Percentiles rank a stretch among this genome's conserved stretches.
These are phyloP conservation scores for Corythornis cristatus DNA, from an alignment of 2,113 vertebrate genomes.

Conservation along the genomic window DNA sequence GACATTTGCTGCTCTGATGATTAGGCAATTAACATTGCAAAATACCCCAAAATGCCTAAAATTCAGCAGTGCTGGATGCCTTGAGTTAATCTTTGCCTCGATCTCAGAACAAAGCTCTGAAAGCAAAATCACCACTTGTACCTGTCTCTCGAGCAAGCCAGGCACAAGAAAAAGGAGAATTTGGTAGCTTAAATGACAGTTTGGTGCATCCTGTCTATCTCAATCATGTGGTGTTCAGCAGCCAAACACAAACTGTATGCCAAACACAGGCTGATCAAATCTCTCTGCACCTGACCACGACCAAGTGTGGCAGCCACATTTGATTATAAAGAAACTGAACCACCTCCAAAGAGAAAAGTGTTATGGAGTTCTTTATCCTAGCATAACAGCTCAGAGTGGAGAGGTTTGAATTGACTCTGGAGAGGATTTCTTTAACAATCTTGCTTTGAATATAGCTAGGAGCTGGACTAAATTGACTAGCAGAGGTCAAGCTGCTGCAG, in stretches of 20 bases:
- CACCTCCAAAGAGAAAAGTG: background rate
- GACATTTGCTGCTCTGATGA: background rate
- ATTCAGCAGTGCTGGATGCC: background rate
- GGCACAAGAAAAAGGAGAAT: background rate
- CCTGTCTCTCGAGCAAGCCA: background rate
- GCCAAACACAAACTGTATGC: background rate
- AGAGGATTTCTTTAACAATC: background rate
- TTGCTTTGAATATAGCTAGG: background rate
- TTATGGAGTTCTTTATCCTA: background rate
- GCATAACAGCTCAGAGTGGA: background rate
- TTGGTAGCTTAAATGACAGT: background rate
- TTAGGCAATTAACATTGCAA: constrained; percentile 16
- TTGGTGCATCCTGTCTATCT: background rate
- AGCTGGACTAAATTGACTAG: constrained; percentile 29
- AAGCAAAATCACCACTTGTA: background rate
- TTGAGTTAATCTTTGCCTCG: background rate
- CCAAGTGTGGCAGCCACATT: background rate
- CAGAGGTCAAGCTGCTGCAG: background rate
- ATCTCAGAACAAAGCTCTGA: background rate
- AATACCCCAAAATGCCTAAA: background rate
- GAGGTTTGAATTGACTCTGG: background rate
- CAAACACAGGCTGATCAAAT: background rate
- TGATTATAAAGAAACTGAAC: background rate
- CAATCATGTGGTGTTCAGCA: background rate
- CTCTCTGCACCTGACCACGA: background rate